Base-by-base conservation (phyloP, 2,888 invertebrate genomes). In the Aphodius granarius region DNA sequence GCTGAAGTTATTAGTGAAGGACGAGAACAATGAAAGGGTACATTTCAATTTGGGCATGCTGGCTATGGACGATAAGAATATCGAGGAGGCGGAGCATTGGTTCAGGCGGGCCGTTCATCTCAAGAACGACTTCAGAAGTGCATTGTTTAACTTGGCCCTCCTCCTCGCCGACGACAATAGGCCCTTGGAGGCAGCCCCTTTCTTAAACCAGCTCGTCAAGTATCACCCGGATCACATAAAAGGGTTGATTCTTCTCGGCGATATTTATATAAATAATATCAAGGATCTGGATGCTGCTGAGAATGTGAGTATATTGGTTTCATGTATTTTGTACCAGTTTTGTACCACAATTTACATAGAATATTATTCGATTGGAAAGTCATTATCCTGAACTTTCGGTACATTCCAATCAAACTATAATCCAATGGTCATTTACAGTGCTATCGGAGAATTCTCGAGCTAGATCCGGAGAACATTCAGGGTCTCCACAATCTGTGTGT, bases 401-500 rank as follows among this genome's bases (percentile, higher is more conserved):
- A 62, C 65, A 43, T 43, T 43, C 43, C 43, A 43, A 43, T 43
- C 43, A 43, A 9, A 13, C 43, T 43, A 43, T 43, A 43, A 43
- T 43, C 43, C 43, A 13, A 43, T 43, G 43, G 6, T 68, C n/a
- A 73, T 77, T 89, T 89, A 16, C 89, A 96, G 94, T 97, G 97
- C 85, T 98, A 98, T 88, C 92, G 93, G 73, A 92, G 93, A 79
- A 97, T 98, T 81, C 87, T 98, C 15, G 93, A 94, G 81, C 87
- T 95, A 78, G 97, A 98, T 82, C 94, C 97, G 0, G 92, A 93
- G 81, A 97, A 98, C 86, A 95, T 97, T 78, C 98, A 98, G 88
- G 98, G 97, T 0, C 89, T 96, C 66, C 98, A 98, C 89, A 98
- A 98, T 88, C 89, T 98, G 20, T 98, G 98, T 87, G 98, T 98